Conservation (phyloP, 2,113 vertebrate genomes). For the Aptenodytes forsteri region DNA sequence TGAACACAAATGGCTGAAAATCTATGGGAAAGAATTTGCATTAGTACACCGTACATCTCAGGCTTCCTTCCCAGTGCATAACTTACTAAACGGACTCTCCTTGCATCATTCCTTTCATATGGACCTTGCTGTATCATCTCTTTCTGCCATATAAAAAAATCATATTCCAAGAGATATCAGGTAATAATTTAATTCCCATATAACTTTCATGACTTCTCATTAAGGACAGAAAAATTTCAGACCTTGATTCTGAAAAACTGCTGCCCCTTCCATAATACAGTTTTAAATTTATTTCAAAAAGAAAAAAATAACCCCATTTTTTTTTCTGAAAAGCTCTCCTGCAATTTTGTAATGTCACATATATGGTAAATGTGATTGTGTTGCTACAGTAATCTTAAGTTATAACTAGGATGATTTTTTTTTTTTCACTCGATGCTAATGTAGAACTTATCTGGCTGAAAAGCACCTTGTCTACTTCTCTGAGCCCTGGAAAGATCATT, state of each 20-base stretch:
- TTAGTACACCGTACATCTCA: background rate
- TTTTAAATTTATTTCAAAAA: background rate
- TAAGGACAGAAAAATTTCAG: background rate
- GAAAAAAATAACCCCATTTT: background rate
- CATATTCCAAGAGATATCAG: background rate
- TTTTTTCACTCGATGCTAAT: background rate
- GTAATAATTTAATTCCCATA: background rate
- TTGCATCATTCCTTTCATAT: background rate
- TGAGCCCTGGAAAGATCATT: background rate
- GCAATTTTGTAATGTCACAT: background rate
- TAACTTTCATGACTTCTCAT: background rate
- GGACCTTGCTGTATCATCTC: background rate
- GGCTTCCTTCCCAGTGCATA: background rate
- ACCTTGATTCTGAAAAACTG: background rate
- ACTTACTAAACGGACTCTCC: background rate
- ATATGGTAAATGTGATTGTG: constrained; percentile 10
- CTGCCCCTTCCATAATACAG: background rate
- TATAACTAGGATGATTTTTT: background rate
- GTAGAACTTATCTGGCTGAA: background rate
- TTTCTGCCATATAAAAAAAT: background rate
- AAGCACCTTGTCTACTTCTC: background rate
- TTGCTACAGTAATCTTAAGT: constrained; percentile 56
- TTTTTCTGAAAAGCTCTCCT: background rate
- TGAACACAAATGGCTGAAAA: background rate
- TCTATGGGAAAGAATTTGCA: background rate